Conservation (phyloP, 2,113 vertebrate species). For the human region GRCh38 chr5:164234501-164235000, state of each 20-base stretch:
- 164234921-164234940: constrained; percentile 36
- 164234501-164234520: constrained; percentile 23
- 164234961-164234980: constrained; percentile 69
- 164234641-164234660: background rate
- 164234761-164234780: constrained; percentile 35
- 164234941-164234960: constrained; percentile 3
- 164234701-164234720: background rate
- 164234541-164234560: constrained; percentile 26
- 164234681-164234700: background rate
- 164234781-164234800: background rate
- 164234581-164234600: constrained; percentile 18
- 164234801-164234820: constrained; percentile 49
- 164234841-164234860: constrained; percentile 57
- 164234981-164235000: constrained; percentile 55
- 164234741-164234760: constrained; percentile 32
- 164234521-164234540: constrained; percentile 35
- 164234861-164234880: constrained; percentile 51
- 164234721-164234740: background rate
- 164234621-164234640: background rate
- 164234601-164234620: background rate
- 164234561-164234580: constrained; percentile 26
- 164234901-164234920: constrained; percentile 33
- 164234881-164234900: background rate
- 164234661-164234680: background rate
- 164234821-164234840: background rate